Evolutionary conservation across 2,113 vertebrate genomes (phyloP), one percentile per base, ranked within the genome.

Genomic region (Peromyscus leucopus): DNA sequence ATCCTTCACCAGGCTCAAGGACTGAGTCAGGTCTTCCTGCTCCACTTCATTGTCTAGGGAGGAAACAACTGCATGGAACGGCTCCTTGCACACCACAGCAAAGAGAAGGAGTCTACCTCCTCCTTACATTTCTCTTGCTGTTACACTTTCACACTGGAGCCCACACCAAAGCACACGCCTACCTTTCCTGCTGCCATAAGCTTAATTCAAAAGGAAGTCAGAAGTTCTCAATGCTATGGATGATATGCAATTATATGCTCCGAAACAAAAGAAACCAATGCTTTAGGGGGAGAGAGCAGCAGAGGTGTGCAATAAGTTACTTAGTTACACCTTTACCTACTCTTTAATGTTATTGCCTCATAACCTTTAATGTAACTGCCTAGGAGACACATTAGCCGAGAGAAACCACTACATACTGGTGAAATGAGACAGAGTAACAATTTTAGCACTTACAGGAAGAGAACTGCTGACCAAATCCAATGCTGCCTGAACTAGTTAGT

Each of bases 1-100:
- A 36, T 99, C 99, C 96, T 99, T 99, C 85, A 99, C 98, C 1
- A 99, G 98, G 97, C 98, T 98, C 75, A 99, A 95, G 0, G 99
- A 99, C 80, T 99, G 99, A 4, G 98, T 98, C 96, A 99, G 98
- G 71, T 99, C 99, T 11, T 98, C 97, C 19, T 98, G 99, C 88
- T 99, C 99, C 13, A 97, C 98, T 33, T 99, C 99, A 1, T 98
- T 99, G 98, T 99, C 99, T 99, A 98, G 11, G 90, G 87, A 97
- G 84, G 93, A 71, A 95, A 96, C 65, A 33, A 42, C 16, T 26
- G 61, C 19, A 39, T 46, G 55, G 17, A 57, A 11, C 1, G 26
- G 71, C 2, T 26, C 61, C 85, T 36, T 76, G 48, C 72, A 85
- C 94, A 92, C 83, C 76, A 82, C 51, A 55, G 67, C 1, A 22